Percentiles rank a stretch among this genome's conserved stretches.
Conservation (phyloP, 2,797 vertebrate genomes). For the Triplophysa bombifrons region DNA sequence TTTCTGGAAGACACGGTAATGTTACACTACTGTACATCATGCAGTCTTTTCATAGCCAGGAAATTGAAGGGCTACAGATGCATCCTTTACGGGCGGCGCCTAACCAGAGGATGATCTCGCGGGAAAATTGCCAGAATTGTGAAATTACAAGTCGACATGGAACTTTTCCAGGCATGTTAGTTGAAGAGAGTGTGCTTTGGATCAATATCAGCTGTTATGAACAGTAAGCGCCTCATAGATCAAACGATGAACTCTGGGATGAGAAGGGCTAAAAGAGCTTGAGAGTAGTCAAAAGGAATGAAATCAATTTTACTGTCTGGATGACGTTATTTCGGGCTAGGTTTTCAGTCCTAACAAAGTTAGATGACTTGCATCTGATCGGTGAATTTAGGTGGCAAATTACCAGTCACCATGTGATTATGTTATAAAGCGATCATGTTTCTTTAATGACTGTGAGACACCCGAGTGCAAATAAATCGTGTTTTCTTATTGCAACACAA, state of each 20-base stretch:
- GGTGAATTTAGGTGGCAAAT: conserved; percentile 62
- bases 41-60: conserved; percentile 54
- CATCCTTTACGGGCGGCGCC: conserved; percentile 59
- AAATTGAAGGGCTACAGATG: conserved; percentile 61
- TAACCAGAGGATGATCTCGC: conserved; percentile 59
- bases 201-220: conserved; percentile 74
- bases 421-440: conserved; percentile 81
- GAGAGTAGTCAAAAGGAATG: conserved; percentile 68
- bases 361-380: conserved; percentile 64
- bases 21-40: conserved; percentile 26
- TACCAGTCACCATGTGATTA: conserved; percentile 69
- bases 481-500: conserved; percentile 54
- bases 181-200: conserved; percentile 51
- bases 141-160: conserved; percentile 69
- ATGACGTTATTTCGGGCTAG: conserved; percentile 72
- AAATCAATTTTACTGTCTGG: conserved; percentile 75
- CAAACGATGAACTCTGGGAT: conserved; percentile 67
- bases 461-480: conserved; percentile 78
- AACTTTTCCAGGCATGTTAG: conserved; percentile 59
- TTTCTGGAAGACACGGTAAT: background rate
- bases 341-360: conserved; percentile 72
- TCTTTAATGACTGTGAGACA: conserved; percentile 79
- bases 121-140: conserved; percentile 53
- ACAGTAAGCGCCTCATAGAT: conserved; percentile 67
- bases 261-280: conserved; percentile 71